A percentile compares a stretch with the other conserved stretches of the same genome.
These are phyloP conservation scores for Drosophila neotestacea DNA, from an alignment of 2,888 invertebrate genomes.

Conservation along the genomic window DNA sequence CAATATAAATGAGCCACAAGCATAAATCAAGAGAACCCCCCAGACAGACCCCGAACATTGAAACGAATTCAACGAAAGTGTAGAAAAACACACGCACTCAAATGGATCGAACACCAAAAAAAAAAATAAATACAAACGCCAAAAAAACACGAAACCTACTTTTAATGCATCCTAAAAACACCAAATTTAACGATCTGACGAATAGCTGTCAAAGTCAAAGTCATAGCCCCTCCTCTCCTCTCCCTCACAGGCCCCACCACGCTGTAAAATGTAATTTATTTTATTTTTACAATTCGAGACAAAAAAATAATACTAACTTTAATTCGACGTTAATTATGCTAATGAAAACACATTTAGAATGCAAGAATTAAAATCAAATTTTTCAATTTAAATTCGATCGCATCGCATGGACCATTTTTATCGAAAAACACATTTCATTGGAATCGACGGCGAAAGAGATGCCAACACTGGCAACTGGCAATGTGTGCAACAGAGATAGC, in stretches of 20 bases:
- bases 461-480: background rate
- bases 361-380: slow-evolving; percentile 82
- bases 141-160: slow-evolving; percentile 30
- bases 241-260: slow-evolving; percentile 47
- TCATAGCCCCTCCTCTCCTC: slow-evolving; percentile 39
- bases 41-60: slow-evolving; percentile 24
- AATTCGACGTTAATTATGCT: slow-evolving; percentile 82
- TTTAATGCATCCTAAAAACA: slow-evolving; percentile 57
- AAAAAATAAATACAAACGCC: background rate
- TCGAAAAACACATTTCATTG: slow-evolving; percentile 83
- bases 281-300: slow-evolving; percentile 60
- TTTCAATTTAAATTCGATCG: slow-evolving; percentile 82
- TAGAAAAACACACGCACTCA: slow-evolving; percentile 50
- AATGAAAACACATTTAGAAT: slow-evolving; percentile 84
- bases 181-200: slow-evolving; percentile 70
- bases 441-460: slow-evolving; percentile 53
- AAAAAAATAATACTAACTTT: slow-evolving; percentile 56
- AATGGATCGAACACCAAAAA: slow-evolving; percentile 20
- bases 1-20: slow-evolving; percentile 75
- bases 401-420: slow-evolving; percentile 83
- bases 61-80: slow-evolving; percentile 55
- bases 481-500: slow-evolving; percentile 21
- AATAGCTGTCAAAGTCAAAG: slow-evolving; percentile 66
- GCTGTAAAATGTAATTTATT: slow-evolving; percentile 71
- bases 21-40: slow-evolving; percentile 71